phyloP scores from a whole-genome alignment of 2,888 invertebrate genomes.

The Leptinotarsa haldemani region DNA sequence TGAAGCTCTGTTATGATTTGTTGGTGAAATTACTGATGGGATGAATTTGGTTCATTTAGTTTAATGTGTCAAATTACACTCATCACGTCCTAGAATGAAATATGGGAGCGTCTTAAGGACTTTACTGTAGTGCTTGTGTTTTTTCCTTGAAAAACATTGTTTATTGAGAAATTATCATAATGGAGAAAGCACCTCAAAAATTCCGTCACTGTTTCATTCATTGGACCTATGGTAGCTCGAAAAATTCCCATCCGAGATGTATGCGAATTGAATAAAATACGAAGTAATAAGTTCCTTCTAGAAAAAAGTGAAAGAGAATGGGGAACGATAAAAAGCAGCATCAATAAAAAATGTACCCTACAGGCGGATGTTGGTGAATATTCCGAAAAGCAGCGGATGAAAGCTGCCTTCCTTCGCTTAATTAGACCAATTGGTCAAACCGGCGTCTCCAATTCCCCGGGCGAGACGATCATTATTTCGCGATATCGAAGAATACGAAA shows the following conservation, averaged over 20 bases:
- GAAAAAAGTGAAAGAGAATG: not conserved
- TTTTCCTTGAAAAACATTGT: no score
- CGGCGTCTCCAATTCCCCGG: conserved; percentile 44
- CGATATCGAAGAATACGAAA: conserved; percentile 37
- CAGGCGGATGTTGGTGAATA: conserved; percentile 26
- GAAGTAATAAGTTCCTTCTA: conserved; percentile 14
- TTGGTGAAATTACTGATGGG: no score
- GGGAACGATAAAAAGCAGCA: conserved; percentile 4
- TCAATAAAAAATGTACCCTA: conserved; percentile 7
- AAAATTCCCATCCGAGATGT: not conserved
- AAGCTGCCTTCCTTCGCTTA: conserved; percentile 43
- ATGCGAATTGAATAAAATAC: conserved; percentile 10
- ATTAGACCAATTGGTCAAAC: conserved; percentile 53
- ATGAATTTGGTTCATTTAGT: no score
- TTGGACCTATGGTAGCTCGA: not conserved
- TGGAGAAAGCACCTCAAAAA: not conserved
- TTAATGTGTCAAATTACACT: no score
- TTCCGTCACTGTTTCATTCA: not conserved
- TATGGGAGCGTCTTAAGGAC: no score
- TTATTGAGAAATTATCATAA: no score
- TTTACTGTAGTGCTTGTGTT: no score
- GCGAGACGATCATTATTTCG: conserved; percentile 47
- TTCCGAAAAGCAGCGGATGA: conserved; percentile 33
- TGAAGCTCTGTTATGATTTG: no score
- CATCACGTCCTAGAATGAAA: no score